Percentiles rank a stretch among this genome's conserved stretches.
These are phyloP conservation scores for Phrynocephalus guinanensis DNA, from an alignment of 2,797 vertebrate genomes.

Conservation along the genomic window DNA sequence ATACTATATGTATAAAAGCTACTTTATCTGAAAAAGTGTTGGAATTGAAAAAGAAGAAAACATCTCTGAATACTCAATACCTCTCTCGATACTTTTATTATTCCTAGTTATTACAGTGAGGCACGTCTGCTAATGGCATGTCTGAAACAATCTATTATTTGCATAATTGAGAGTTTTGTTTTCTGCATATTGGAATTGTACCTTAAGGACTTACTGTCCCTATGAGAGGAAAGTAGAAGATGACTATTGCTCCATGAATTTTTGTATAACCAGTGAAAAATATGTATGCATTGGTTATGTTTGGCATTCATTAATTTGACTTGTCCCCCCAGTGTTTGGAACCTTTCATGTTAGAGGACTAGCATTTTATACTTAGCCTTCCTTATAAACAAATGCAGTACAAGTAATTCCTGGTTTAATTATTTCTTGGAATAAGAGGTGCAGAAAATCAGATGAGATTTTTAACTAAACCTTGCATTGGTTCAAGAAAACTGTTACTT, in stretches of 20 bases:
- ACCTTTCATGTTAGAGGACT: neutral
- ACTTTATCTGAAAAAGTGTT: neutral
- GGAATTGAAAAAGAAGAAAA: neutral
- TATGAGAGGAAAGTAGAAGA: neutral
- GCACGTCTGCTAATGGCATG: neutral
- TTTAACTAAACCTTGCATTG: neutral
- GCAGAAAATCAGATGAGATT: neutral
- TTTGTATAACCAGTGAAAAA: neutral
- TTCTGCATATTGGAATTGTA: neutral
- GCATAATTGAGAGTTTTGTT: neutral
- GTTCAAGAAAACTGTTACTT: too few species aligned
- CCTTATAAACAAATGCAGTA: neutral
- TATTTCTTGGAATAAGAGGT: neutral
- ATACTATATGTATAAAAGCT: neutral
- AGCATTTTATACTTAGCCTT: neutral
- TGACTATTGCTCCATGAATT: neutral
- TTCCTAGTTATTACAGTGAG: neutral
- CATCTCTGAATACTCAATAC: neutral
- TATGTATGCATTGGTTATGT: neutral
- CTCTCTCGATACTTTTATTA: conserved; percentile 5
- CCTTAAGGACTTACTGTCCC: neutral
- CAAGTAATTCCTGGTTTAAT: neutral
- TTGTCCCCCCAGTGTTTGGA: neutral
- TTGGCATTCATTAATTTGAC: neutral
- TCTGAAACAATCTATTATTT: neutral